Base-by-base conservation (phyloP, 2,888 invertebrate genomes). In the Nomada hirtipes region DNA sequence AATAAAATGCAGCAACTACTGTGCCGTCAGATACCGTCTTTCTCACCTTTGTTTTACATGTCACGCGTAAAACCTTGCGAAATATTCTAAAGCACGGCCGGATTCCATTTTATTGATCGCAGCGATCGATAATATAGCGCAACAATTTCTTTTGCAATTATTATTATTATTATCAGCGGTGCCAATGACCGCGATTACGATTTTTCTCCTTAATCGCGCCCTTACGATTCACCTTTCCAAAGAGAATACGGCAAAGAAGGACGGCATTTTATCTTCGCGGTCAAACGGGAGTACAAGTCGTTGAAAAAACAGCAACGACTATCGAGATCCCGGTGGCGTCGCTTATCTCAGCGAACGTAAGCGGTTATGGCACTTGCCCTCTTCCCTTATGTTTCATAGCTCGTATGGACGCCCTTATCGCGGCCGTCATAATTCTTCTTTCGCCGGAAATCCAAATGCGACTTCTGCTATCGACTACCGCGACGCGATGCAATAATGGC, bases 321-420 rank as follows among this genome's bases (percentile, higher is more conserved):
- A 68, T 57, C 13, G 67, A 63, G 61, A 61, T 61, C 10, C n/a
- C 60, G 53, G 10, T 15, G 11, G 57, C 47, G 13, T 44, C 47
- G 47, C 71, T 78, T 79, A 79, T 79, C 79, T 71, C 23, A n/a
- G 65, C 15, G 26, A 78, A 71, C 53, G 79, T 50, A 67, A 78
- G 53, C 64, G 78, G 79, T 79, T 79, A 79, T 67, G 65, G 70
- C 47, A 50, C 60, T 57, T 18, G 61, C 67, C 13, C 63, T 67
- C 52, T 36, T 63, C 67, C 61, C 57, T 67, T 68, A 57, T 63
- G 79, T 52, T 80, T 78, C 79, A 20, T 68, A 52, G 71, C 61
- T 67, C 26, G 67, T 67, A 29, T 18, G 47, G 26, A 10, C 15
- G 18, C 55, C 71, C 67, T 74, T 80, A 78, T 80, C 79, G 71